Evolutionary conservation across 2,888 invertebrate genomes (phyloP).

Genomic region (Rugalucina vietnamica): DNA sequence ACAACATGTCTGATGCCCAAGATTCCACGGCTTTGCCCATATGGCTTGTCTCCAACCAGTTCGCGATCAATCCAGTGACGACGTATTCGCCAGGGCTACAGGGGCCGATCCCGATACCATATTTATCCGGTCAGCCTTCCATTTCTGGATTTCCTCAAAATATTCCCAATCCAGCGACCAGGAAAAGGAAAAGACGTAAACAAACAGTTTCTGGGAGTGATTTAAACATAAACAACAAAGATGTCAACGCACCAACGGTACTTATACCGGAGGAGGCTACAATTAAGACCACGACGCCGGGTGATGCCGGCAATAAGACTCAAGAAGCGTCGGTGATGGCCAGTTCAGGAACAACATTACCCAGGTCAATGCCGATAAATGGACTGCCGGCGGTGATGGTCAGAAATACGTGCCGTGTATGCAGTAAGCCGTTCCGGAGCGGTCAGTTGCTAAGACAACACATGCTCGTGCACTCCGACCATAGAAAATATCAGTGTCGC

Average conservation of each 20-base stretch:
- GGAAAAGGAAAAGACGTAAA: not conserved
- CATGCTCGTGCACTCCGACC: slow-evolving; percentile 98
- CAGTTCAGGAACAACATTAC: not conserved
- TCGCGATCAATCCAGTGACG: not conserved
- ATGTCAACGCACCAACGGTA: not conserved
- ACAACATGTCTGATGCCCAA: too few relatives aligned
- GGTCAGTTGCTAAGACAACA: slow-evolving; percentile 98
- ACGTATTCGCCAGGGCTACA: not conserved
- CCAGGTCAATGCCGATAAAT: not conserved
- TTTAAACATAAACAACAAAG: not conserved
- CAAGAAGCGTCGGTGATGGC: not conserved
- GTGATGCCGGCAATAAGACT: not conserved
- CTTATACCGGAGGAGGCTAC: not conserved
- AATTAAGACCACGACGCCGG: not conserved
- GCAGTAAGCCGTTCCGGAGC: slow-evolving; percentile 97
- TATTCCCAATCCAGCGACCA: not conserved
- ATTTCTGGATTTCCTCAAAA: not conserved
- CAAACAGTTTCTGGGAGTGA: not conserved
- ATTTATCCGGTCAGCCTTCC: not conserved
- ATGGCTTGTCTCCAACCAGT: not conserved
- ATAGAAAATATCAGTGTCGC: slow-evolving; percentile 98
- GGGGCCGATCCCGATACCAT: not conserved
- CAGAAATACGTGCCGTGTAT: slow-evolving; percentile 82
- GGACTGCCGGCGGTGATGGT: not conserved
- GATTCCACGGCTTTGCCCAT: not conserved